Evolutionary conservation across 2,888 invertebrate genomes (phyloP), one percentile per base, ranked within the genome.

Genomic region (Pocota personata): DNA sequence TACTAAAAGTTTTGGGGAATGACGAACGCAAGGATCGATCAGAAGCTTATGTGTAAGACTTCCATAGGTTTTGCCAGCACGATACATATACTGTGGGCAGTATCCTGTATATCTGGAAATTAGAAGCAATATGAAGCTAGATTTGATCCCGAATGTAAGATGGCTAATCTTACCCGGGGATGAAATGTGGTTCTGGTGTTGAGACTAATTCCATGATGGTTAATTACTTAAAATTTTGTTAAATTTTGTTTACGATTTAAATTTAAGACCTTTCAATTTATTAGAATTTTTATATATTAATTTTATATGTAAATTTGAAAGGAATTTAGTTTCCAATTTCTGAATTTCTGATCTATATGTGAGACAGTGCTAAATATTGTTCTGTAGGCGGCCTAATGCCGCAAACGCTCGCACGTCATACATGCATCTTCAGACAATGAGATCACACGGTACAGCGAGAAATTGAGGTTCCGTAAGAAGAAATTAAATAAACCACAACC

Each of bases 11-110:
- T 95, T 94, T 88, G 96, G 95, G 0, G 96, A 95, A 91, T 96
- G 96, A 88, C 94, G 94, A 32, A 95, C 95, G 66, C 95, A 95
- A 0, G 96, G 96, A 91, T 96, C 96, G 88, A 96, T 91, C 0
- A 96, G 93, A 60, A 96, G 93, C 92, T 96, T 96, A 91, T 96
- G 96, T 0, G 96, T 95, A 50, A 95, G 94, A 4, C 94, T 95
- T 67, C 96, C 96, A 92, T 95, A 96, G 0, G 96, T 96, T 91
- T 96, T 95, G 1, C 96, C 96, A 83, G 95, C 94, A 21, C 95
- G 94, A 90, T 95, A 96, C 79, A 95, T 95, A 92, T 95, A 95
- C 89, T 96, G 95, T 0, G 96, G 96, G 89, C 95, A 96, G 89
- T 95, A 95, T 43, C 97, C 97, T 2, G 96, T 95, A 91, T 97